Evolutionary conservation across 2,888 invertebrate species (phyloP).

Genomic region (Drosophila lutescens): DNA sequence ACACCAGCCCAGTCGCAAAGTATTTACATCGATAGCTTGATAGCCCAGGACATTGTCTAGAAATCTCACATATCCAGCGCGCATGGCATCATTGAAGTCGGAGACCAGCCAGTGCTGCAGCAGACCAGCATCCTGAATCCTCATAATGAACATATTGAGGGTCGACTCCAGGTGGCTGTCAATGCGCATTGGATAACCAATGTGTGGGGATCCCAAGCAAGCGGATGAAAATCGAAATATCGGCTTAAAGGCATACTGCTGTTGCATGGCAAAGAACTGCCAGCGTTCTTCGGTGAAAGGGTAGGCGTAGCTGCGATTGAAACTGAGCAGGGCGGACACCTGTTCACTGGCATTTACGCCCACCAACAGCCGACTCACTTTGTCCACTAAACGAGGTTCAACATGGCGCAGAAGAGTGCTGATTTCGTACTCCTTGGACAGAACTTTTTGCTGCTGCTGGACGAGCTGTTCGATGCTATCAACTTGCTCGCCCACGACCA

Average conservation of each 20-base stretch:
- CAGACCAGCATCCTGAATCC: conserved; percentile 60
- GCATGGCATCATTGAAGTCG: conserved; percentile 63
- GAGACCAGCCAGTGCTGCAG: conserved; percentile 57
- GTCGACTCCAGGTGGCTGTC: conserved; percentile 64
- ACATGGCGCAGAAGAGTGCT: conserved; percentile 62
- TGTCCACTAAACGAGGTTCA: conserved; percentile 38
- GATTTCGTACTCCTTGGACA: conserved; percentile 66
- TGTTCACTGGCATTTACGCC: conserved; percentile 68
- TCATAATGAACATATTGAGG: conserved; percentile 66
- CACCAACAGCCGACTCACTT: conserved; percentile 55
- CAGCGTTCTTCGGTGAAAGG: conserved; percentile 74
- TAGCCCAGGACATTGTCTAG: conserved; percentile 62
- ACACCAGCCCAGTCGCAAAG: conserved; percentile 64
- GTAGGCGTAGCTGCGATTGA: conserved; percentile 72
- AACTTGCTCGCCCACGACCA: conserved; percentile 72
- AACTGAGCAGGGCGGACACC: conserved; percentile 60
- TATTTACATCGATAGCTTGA: conserved; percentile 61
- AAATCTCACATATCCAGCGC: conserved; percentile 63
- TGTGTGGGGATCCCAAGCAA: conserved; percentile 72
- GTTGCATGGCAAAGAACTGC: conserved; percentile 73
- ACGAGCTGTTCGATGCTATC: conserved; percentile 73
- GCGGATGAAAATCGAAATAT: conserved; percentile 71
- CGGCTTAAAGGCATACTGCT: conserved; percentile 72
- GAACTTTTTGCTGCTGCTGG: conserved; percentile 62
- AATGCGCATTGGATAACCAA: conserved; percentile 67